These are phyloP conservation scores for Tenthredo mesomela DNA, from an alignment of 2,888 invertebrate genomes.

Conservation along the genomic window DNA sequence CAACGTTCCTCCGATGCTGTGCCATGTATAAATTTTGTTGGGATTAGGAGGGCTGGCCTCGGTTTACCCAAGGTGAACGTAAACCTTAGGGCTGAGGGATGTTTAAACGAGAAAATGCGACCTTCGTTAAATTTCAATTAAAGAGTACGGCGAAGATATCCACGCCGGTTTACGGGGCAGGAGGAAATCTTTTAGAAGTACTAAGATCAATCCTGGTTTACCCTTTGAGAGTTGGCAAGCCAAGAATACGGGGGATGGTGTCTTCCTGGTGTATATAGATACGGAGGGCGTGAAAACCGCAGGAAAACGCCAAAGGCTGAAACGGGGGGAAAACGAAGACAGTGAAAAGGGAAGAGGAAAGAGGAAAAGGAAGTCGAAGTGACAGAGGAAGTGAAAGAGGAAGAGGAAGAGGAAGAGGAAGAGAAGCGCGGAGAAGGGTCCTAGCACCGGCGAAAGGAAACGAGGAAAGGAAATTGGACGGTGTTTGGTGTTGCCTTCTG, in stretches of 20 bases:
- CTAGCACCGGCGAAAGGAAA: conserved; percentile 54
- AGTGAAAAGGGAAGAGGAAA: conserved; percentile 1
- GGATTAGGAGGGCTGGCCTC: conserved; percentile 3
- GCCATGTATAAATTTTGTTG: neutral
- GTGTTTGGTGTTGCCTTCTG: conserved; percentile 45
- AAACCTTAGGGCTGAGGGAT: neutral
- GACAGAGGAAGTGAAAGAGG: neutral
- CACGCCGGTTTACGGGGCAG: neutral
- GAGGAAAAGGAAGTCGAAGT: conserved; percentile 31
- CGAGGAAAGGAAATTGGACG: conserved; percentile 61
- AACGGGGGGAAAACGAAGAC: conserved; percentile 42
- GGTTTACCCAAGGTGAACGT: neutral
- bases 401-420: conserved; percentile 39
- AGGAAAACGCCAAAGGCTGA: neutral
- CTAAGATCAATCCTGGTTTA: conserved; percentile 36
- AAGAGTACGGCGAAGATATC: conserved; percentile 16
- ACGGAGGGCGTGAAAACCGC: neutral
- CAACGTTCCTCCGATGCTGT: neutral
- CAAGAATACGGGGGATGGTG: neutral
- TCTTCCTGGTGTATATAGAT: neutral
- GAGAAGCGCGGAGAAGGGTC: conserved; percentile 19
- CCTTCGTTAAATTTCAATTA: conserved; percentile 47
- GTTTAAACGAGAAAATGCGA: conserved; percentile 29
- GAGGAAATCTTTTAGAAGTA: conserved; percentile 17
- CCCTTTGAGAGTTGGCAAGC: conserved; percentile 27